Evolutionary conservation across 2,888 invertebrate species (phyloP), one percentile per base, ranked within the genome.

Genomic region (Fabriciana adippe): DNA sequence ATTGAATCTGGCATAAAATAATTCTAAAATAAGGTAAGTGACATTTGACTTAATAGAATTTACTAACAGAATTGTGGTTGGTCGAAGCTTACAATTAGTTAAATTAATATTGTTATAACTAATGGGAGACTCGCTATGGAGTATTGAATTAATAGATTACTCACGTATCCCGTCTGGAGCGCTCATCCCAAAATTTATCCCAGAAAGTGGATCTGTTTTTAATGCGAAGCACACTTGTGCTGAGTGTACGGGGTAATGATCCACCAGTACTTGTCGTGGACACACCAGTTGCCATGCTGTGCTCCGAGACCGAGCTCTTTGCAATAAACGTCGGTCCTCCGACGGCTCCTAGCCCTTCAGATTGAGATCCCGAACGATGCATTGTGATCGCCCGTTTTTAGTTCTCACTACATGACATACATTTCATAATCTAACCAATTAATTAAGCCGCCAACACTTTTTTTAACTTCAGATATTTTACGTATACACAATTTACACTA

Each of bases 181-280:
- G 93, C 75, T 95, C 94, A 77, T 95, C 94, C 94, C 95, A 96
- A 89, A 96, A 96, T 87, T 97, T 96, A 82, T 97, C 96, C 97
- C 97, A 97, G 87, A 97, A 97, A 57, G 96, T 94, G 72, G 95
- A 95, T 78, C 96, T 93, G 84, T 95, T 94, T 81, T 96, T 96
- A 81, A 96, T 95, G 78, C 96, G 93, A 63, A 97, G 94, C 51
- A 96, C 96, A 77, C 96, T 96, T 72, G 97, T 97, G 85, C 96
- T 96, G 73, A 96, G 93, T 14, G 96, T 96, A 72, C 96, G 92
- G 4, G 95, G 95, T 72, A 95, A 89, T 66, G 94, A 93, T 69
- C 90, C 85, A 72, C 81, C 91, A 82, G 81, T 91, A 86, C 84
- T 90, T 86, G 79, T 90, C 78, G 79, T 93, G 67, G 93, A 88